Evolutionary conservation across 2,888 invertebrate species (phyloP).

Genomic region (Amiota minor): DNA sequence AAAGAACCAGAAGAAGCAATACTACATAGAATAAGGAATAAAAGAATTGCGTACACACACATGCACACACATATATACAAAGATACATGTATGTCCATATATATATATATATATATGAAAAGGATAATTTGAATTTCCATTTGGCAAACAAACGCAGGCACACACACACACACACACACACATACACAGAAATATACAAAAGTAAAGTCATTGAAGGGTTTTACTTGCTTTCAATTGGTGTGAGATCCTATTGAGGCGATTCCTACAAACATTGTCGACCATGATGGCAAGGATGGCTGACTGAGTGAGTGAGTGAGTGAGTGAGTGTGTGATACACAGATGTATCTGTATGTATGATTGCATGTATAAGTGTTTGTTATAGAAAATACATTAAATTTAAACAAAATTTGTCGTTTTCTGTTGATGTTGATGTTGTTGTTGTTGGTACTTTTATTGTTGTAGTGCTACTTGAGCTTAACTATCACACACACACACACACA

Average conservation of each 20-base stretch:
- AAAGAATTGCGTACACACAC: conserved; percentile 48
- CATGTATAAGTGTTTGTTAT: conserved; percentile 57
- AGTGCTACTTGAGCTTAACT: conserved; percentile 61
- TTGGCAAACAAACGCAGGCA: conserved; percentile 33
- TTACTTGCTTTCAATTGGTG: not conserved
- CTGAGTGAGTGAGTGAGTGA: conserved; percentile 26
- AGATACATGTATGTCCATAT: not conserved
- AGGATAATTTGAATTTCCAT: conserved; percentile 52
- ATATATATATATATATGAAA: conserved; percentile 29
- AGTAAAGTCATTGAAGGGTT: conserved; percentile 26
- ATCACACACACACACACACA: conserved; percentile 33
- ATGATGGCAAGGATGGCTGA: not conserved
- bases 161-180: conserved; percentile 22
- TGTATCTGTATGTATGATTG: conserved; percentile 25
- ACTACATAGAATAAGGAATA: conserved; percentile 36
- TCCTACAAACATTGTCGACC: not conserved
- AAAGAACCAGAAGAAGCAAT: conserved; percentile 10
- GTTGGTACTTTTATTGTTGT: conserved; percentile 6
- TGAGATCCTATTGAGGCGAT: conserved; percentile 12
- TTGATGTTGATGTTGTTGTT: conserved; percentile 42
- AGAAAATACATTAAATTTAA: conserved; percentile 71
- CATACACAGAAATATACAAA: not conserved
- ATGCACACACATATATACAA: conserved; percentile 12
- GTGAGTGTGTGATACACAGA: conserved; percentile 29
- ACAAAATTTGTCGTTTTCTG: conserved; percentile 54